phyloP scores from a whole-genome alignment of 2,888 invertebrate species.

The Plusia festucae region DNA sequence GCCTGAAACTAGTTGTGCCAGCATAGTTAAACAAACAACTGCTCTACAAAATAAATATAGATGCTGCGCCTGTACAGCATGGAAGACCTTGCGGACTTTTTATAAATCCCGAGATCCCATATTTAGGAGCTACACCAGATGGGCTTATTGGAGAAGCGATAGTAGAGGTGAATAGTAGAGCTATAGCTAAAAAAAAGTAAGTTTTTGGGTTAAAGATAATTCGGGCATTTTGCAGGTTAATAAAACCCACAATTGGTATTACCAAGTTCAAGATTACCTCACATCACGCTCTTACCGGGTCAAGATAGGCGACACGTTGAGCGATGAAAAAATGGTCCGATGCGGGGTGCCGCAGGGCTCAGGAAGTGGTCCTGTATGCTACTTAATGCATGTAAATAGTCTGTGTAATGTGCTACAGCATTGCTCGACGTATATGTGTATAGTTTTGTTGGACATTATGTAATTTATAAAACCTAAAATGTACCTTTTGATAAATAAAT shows the following conservation, averaged over 20 bases:
- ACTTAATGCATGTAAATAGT: no score
- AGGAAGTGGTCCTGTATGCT: no score
- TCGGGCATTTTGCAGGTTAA: background rate
- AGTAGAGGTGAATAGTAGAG: conserved; percentile 18
- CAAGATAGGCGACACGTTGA: no score
- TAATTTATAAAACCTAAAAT: no score
- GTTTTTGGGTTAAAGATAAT: conserved; percentile 11
- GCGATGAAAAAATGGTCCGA: no score
- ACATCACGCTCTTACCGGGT: no score
- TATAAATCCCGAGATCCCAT: conserved; percentile 12
- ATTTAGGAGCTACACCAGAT: conserved; percentile 18
- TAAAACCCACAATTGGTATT: conserved; percentile 11
- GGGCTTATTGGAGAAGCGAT: conserved; percentile 5
- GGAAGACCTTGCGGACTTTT: conserved; percentile 22
- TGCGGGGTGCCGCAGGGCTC: no score
- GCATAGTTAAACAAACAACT: conserved; percentile 9
- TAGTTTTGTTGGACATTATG: no score
- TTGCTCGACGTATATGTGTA: no score
- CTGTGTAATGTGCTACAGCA: no score
- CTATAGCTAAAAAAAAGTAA: conserved; percentile 10
- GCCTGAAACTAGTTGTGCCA: conserved; percentile 17
- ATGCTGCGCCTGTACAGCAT: background rate
- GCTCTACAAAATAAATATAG: background rate
- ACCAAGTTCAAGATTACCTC: no score
- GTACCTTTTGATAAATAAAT: no score